phyloP scores from a whole-genome alignment of 2,888 invertebrate species.

The Cancer borealis region DNA sequence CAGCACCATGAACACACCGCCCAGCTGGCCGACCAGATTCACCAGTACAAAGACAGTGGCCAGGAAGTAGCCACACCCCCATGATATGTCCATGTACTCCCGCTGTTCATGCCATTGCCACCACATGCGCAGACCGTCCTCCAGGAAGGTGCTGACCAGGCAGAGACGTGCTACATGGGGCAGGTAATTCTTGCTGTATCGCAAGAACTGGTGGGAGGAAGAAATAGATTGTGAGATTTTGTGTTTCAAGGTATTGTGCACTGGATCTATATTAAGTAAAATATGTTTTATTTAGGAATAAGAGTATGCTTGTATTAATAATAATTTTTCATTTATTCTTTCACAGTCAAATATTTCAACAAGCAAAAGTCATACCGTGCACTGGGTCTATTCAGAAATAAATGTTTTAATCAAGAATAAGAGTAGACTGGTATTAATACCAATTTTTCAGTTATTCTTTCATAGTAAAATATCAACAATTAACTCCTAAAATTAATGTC shows the following conservation, averaged over 20 bases:
- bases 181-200: constrained; percentile 93
- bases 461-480: no score
- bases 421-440: no score
- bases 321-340: no score
- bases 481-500: no score
- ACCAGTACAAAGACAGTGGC: constrained; percentile 96
- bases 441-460: no score
- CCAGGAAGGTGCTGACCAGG: constrained; percentile 98
- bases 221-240: not conserved
- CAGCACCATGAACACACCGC: constrained; percentile 97
- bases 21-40: constrained; percentile 97
- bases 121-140: constrained; percentile 99
- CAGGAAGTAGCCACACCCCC: constrained; percentile 96
- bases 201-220: constrained; percentile 86
- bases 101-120: constrained; percentile 97
- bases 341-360: no score
- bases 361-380: no score
- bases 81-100: constrained; percentile 98
- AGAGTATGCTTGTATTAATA: no score
- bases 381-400: no score
- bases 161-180: constrained; percentile 98
- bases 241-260: not conserved
- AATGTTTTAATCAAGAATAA: no score
- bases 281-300: no score
- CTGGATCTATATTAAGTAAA: not conserved